phyloP scores from a whole-genome alignment of 2,888 invertebrate genomes.

The Rhagium mordax region DNA sequence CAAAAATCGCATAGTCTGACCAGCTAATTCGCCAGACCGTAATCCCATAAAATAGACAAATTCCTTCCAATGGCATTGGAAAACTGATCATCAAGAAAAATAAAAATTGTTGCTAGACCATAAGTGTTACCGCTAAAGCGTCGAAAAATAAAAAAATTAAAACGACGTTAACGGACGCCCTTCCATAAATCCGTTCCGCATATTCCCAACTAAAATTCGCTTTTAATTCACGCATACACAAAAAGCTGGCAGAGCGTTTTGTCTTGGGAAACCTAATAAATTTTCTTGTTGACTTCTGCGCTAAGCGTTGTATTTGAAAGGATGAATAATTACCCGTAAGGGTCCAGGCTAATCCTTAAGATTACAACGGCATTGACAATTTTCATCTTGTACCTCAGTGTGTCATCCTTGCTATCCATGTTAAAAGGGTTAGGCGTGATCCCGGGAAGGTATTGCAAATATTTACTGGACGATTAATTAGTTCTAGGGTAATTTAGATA shows the following conservation, averaged over 20 bases:
- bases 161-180: not conserved
- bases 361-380: constrained; percentile 28
- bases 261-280: constrained; percentile 26
- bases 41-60: too few species aligned
- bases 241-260: constrained; percentile 13
- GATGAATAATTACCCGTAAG: constrained; percentile 22
- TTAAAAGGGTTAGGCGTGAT: not conserved
- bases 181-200: not conserved
- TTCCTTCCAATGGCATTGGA: too few species aligned
- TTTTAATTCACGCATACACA: constrained; percentile 8
- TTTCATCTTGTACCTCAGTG: constrained; percentile 1
- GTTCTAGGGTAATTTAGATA: not conserved
- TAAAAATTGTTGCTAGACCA: too few species aligned
- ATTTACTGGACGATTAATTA: not conserved
- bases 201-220: not conserved
- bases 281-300: constrained; percentile 28
- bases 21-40: too few species aligned
- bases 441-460: not conserved
- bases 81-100: too few species aligned
- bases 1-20: too few species aligned
- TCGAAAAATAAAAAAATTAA: not conserved
- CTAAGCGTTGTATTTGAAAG: constrained; percentile 12
- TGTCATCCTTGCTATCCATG: not conserved
- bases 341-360: constrained; percentile 6
- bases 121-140: not conserved